These are phyloP conservation scores for Apocrypta bakeri DNA, from an alignment of 1,140 invertebrate genomes.

Conservation along the genomic window DNA sequence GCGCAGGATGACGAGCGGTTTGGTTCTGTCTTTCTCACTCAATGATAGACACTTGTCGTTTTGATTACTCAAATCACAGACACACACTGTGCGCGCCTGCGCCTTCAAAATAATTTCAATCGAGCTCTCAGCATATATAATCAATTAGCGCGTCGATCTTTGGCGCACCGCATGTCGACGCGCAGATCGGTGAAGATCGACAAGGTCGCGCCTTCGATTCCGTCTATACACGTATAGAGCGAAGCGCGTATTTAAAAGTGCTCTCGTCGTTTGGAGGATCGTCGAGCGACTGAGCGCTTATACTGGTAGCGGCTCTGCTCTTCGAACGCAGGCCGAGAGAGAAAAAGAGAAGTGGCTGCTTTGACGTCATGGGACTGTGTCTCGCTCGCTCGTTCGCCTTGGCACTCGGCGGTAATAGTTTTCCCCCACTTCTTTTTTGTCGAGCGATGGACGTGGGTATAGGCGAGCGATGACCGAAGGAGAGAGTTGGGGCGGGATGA, in stretches of 20 bases:
- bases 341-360: not conserved
- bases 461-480: conserved; percentile 17
- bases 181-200: conserved; percentile 22
- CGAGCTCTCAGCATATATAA: too few relatives aligned
- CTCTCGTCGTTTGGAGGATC: conserved; percentile 5
- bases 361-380: conserved; percentile 26
- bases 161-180: not conserved
- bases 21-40: not conserved
- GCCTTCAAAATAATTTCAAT: too few relatives aligned
- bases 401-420: not conserved
- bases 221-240: too few relatives aligned
- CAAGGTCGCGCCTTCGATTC: not conserved
- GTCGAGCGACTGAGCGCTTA: conserved; percentile 50
- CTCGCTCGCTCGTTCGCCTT: not conserved
- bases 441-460: conserved; percentile 1
- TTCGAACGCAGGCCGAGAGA: not conserved
- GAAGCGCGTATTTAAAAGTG: too few relatives aligned
- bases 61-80: too few relatives aligned
- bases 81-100: too few relatives aligned
- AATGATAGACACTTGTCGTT: too few relatives aligned
- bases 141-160: too few relatives aligned
- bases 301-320: not conserved
- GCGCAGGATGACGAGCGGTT: not conserved
- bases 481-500: not conserved
- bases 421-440: not conserved